phyloP scores from a whole-genome alignment of 1,140 invertebrate species.

The Hyphantria cunea region DNA sequence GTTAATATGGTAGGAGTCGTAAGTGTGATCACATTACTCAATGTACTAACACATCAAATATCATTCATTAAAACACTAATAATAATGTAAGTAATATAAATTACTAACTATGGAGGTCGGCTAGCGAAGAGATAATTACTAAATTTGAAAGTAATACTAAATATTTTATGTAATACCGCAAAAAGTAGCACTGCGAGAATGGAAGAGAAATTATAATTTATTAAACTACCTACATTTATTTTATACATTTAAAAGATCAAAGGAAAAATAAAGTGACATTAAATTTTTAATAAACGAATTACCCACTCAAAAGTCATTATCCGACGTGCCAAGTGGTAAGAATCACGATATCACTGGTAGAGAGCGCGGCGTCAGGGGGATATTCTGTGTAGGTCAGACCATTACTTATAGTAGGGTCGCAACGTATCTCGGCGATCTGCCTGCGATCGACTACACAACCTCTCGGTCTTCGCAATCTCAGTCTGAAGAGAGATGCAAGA shows the following conservation, averaged over 20 bases:
- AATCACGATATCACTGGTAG: slow-evolving; percentile 38
- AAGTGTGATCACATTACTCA: no score
- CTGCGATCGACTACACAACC: slow-evolving; percentile 40
- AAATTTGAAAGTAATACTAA: no score
- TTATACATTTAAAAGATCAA: no score
- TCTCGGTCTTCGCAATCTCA: slow-evolving; percentile 46
- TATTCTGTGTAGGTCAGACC: slow-evolving; percentile 29
- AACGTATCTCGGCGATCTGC: slow-evolving; percentile 55
- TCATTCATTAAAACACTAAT: no score
- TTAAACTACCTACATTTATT: no score
- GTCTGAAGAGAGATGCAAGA: slow-evolving; percentile 39
- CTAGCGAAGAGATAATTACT: no score
- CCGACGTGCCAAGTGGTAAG: slow-evolving; percentile 46
- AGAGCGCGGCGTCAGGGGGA: slow-evolving; percentile 28
- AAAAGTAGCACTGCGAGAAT: no score
- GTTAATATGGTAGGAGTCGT: no score
- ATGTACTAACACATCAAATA: no score
- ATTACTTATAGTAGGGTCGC: slow-evolving; percentile 32
- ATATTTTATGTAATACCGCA: no score
- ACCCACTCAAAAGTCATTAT: slow-evolving; percentile 39
- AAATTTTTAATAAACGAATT: slow-evolving; percentile 41
- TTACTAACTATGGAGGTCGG: neutral
- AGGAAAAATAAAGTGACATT: slow-evolving; percentile 19
- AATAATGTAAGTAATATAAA: neutral
- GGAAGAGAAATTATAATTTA: no score